Evolutionary conservation across 2,797 vertebrate genomes (phyloP), one percentile per base, ranked within the genome.

Genomic region (Falco rusticolus): DNA sequence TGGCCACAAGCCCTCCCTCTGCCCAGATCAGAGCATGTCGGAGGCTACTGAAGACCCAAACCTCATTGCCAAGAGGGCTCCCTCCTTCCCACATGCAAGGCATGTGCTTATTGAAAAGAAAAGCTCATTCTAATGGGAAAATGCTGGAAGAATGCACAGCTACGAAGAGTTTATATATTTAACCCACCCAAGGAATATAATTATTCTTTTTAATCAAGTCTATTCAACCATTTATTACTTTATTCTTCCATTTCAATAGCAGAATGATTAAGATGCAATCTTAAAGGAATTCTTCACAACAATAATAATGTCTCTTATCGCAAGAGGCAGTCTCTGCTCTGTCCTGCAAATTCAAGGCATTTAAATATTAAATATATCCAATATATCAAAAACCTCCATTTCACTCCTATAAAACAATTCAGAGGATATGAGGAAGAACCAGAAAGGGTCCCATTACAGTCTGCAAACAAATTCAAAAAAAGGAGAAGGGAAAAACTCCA

Each of bases 121-220:
- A 91, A 85, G 25, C 76, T 80, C 5, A 0, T 77, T 95, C 84
- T 68, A 53, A 50, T 59, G 84, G 80, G 77, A 88, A 84, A 95
- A 93, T 71, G 92, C 79, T 79, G 72, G 72, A 89, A 96, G 93
- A 96, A 97, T 96, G 83, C 91, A 90, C 94, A 96, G 70, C 91
- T 85, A 80, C 60, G 53, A 91, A 83, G 90, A 93, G 77, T 97
- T 97, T 97, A 96, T 97, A 96, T 96, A 97, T 96, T 97, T 97
- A 96, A 97, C 90, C 64, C 92, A 93, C 87, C 83, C 20, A 53
- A 96, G 92, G 93, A 97, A 97, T 96, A 95, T 96, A 97, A 97
- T 97, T 97, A 97, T 96, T 97, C 96, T 95, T 97, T 97, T 97
- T 97, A 97, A 97, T 97, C 97, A 97, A 97, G 96, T 96, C 97